Base-by-base conservation (phyloP, 2,888 invertebrate genomes). In the Stegophylla sp. region DNA sequence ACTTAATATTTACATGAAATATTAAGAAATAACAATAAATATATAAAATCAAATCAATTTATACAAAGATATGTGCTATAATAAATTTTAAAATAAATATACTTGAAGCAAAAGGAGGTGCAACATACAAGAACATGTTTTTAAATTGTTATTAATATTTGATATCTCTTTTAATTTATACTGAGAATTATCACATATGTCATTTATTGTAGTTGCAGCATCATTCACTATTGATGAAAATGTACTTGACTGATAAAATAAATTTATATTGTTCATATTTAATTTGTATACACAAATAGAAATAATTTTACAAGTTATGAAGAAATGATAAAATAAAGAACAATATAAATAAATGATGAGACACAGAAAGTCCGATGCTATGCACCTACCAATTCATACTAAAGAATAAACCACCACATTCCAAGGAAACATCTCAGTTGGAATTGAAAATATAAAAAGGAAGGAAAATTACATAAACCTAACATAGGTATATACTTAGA, bases 61-160 rank as follows among this genome's bases (percentile, higher is more conserved):
- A n/a, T n/a, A n/a, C n/a, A n/a, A n/a, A n/a, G n/a, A n/a, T n/a
- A n/a, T n/a, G n/a, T n/a, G n/a, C 17, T 26, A 61, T 12, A 45
- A 61, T 63, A 63, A 63, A 17, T 15, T 20, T 17, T 75, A 63
- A 82, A 82, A 84, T 83, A 41, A 15, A n/a, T 45, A 66, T 77
- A 85, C 85, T 85, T 86, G 85, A 41, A 85, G 84, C 51, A 86
- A 84, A 7, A 85, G 82, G 41, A 85, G 83, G 69, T 86, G 85
- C 9, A 86, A 84, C 66, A 85, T 82, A 81, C 85, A 86, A 45
- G 85, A 73, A 83, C 85, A 85, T 20, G 84, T 83, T 75, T 85
- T 85, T 74, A 85, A 82, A 72, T 85, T 85, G 82, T 84, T 85
- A 82, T 84, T 84, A 66, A 79, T 56, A 48, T 82, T 81, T n/a